phyloP scores from a whole-genome alignment of 30 jellyfish, hydroid and myxozoan genomes.

The Aurelia sp. region DNA sequence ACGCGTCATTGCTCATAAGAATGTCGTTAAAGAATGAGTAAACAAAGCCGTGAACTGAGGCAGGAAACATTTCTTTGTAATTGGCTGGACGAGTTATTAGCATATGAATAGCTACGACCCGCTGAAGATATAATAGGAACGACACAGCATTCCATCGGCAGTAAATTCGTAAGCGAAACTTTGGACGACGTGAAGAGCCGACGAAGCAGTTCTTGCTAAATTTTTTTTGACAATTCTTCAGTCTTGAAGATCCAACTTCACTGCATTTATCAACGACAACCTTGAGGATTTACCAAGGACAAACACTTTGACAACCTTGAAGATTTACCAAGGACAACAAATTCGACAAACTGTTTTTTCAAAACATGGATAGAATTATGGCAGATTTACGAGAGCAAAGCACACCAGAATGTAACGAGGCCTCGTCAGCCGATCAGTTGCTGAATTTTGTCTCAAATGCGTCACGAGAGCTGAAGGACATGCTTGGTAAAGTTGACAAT shows the following conservation, averaged over 20 bases:
- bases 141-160: slow-evolving; percentile 33
- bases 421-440: slow-evolving; percentile 39
- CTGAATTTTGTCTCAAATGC: slow-evolving; percentile 69
- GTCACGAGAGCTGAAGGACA: slow-evolving; percentile 63
- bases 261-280: neutral
- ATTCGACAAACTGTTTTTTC: neutral
- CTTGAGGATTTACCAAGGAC: neutral
- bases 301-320: neutral
- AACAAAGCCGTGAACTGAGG: slow-evolving; percentile 44
- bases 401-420: neutral
- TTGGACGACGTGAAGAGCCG: slow-evolving; percentile 14
- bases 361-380: slow-evolving; percentile 23
- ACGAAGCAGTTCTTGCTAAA: no score
- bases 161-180: slow-evolving; percentile 13
- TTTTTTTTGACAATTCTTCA: slow-evolving; percentile 4
- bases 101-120: slow-evolving; percentile 71
- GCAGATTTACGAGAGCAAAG: slow-evolving; percentile 3
- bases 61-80: slow-evolving; percentile 73
- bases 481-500: slow-evolving; percentile 54
- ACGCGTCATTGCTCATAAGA: slow-evolving; percentile 60
- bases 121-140: slow-evolving; percentile 45
- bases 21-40: slow-evolving; percentile 22
- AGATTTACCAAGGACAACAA: neutral
- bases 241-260: no score
- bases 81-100: slow-evolving; percentile 12